Base-by-base conservation (phyloP, 1,140 invertebrate genomes). In the Drosophila kikkawai region DNA sequence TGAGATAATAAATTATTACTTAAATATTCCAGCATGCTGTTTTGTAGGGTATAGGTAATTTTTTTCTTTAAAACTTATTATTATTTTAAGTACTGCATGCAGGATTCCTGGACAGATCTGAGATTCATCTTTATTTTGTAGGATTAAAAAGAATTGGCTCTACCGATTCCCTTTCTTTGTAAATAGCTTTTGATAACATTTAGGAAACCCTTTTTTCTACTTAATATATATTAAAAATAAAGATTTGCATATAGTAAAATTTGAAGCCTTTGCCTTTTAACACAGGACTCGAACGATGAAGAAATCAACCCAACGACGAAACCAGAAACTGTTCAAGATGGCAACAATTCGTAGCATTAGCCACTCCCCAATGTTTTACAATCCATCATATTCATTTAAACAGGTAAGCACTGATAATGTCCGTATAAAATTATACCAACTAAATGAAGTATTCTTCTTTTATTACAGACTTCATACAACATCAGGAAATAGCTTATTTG, bases 401-500 rank as follows among this genome's bases (percentile, higher is more conserved):
- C 36, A 22, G 53, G 45, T 26, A 26, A 47, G 7, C 1, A 26
- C 7, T 26, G 13, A 7, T 22, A 5, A 5, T 1, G 1, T 22
- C 3, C 1, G 7, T 26, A 4, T 15, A 26, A 8, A 9, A 48
- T 48, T 0, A 26, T 15, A 15, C 1, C 6, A 55, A 37, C 13
- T n/a, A 39, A 55, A 0, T n/a, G 11, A 37, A 22, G 0, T 7
- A 9, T 56, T 22, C 1, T 15, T 17, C 17, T 19, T 15, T 53
- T 29, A 4, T 19, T 32, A 29, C 9, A 63, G 17, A 60, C 32
- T 15, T 26, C 26, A 12, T 15, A 55, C 17, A 22, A 47, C 47
- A 51, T 56, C 26, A 61, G 37, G 32, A 66, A 60, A 34, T 37
- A 47, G 44, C 8, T 4, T 34, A 15, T 59, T 70, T 71, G 69